phyloP scores from a whole-genome alignment of 1,140 invertebrate species.

The Reticulitermes speratus region DNA sequence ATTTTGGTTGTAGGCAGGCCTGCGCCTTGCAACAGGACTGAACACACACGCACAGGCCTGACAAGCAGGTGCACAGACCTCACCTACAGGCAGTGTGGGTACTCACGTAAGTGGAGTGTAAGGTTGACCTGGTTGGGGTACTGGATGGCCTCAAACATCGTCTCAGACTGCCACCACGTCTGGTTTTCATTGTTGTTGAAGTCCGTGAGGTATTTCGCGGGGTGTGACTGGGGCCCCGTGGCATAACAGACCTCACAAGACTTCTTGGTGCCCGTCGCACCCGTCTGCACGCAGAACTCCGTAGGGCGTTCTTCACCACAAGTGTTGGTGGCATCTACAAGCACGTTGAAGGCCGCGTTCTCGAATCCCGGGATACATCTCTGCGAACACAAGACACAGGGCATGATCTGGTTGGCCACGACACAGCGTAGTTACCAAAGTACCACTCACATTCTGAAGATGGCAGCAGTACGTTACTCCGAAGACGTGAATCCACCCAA shows the following conservation, averaged over 20 bases:
- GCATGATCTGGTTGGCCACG: slow-evolving; percentile 15
- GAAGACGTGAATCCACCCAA: no score
- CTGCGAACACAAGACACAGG: slow-evolving; percentile 52
- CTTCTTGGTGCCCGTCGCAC: slow-evolving; percentile 55
- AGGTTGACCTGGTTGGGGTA: slow-evolving; percentile 90
- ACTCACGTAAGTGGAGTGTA: slow-evolving; percentile 83
- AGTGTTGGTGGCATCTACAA: slow-evolving; percentile 92
- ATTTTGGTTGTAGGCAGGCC: no score
- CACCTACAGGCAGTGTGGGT: not conserved
- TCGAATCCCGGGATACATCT: slow-evolving; percentile 94
- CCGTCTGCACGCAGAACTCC: slow-evolving; percentile 89
- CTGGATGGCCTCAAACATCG: slow-evolving; percentile 91
- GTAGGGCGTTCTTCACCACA: slow-evolving; percentile 78
- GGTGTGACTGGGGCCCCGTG: slow-evolving; percentile 58
- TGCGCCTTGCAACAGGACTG: no score
- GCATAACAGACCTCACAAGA: slow-evolving; percentile 64
- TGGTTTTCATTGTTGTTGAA: slow-evolving; percentile 83
- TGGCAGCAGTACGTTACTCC: no score
- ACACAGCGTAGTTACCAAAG: no score
- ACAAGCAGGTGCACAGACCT: no score
- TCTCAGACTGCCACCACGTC: slow-evolving; percentile 99
- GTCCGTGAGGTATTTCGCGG: slow-evolving; percentile 84
- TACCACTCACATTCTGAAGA: no score
- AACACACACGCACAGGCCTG: no score
- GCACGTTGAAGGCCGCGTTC: slow-evolving; percentile 88